Conservation (phyloP, 2,113 vertebrate genomes). For the Psittacara wagleri region DNA sequence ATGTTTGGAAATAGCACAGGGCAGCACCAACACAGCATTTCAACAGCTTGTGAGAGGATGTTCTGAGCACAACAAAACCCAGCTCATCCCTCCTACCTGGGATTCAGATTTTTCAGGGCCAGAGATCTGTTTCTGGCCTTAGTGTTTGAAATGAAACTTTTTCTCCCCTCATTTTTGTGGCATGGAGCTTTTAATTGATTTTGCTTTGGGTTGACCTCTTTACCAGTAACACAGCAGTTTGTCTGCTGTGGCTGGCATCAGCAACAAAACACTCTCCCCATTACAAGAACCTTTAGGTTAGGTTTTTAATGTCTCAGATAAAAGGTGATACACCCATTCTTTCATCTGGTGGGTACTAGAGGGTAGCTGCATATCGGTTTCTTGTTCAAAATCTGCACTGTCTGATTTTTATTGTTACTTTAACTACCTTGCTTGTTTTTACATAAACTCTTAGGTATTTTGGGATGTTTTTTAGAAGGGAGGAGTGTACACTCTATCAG, state of each 20-base stretch:
- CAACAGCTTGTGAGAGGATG: neutral
- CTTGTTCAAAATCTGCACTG: neutral
- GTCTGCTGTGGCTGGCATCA: neutral
- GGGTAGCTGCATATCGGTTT: neutral
- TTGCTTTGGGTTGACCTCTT: neutral
- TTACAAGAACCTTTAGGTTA: neutral
- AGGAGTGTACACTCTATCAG: neutral
- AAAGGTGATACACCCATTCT: neutral
- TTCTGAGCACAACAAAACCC: fast-evolving
- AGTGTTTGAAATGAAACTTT: neutral
- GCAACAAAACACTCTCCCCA: neutral
- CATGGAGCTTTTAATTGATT: neutral
- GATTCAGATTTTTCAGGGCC: neutral
- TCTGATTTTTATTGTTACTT: neutral
- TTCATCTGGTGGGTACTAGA: neutral
- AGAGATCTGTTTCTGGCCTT: neutral
- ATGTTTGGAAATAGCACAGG: neutral
- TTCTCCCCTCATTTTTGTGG: neutral
- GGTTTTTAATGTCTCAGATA: neutral
- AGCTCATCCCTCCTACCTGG: neutral
- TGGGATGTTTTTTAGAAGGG: neutral
- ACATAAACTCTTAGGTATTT: neutral
- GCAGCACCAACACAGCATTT: neutral
- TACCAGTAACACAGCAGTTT: neutral
- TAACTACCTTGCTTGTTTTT: neutral